Evolutionary conservation across 2,888 invertebrate genomes (phyloP).

Genomic region (Gasteruption jaculator): DNA sequence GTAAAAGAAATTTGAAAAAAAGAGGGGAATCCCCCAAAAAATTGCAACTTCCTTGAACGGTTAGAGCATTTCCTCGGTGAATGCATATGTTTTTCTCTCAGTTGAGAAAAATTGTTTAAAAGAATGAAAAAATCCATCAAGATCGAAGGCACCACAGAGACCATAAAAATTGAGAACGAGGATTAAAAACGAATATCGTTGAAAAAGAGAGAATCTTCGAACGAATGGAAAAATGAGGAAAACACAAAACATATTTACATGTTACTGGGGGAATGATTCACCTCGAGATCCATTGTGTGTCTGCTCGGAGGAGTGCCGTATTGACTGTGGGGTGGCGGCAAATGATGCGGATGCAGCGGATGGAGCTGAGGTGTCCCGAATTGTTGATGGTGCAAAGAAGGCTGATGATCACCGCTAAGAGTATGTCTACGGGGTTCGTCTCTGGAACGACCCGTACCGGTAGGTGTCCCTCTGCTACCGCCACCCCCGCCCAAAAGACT

Average conservation of each 20-base stretch:
- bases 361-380: conserved; percentile 43
- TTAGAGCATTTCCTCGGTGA: no score
- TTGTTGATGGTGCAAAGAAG: conserved; percentile 59
- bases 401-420: conserved; percentile 67
- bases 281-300: conserved; percentile 72
- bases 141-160: no score
- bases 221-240: conserved; percentile 13
- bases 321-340: conserved; percentile 57
- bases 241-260: conserved; percentile 27
- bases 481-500: conserved; percentile 35
- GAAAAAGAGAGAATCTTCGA: conserved; percentile 12
- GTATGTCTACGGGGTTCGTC: conserved; percentile 83
- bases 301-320: conserved; percentile 51
- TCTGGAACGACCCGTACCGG: conserved; percentile 49
- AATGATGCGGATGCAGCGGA: conserved; percentile 54
- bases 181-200: conserved; percentile 4
- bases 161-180: conserved; percentile 7
- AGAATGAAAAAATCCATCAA: no score
- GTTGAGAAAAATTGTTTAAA: no score
- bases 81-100: no score
- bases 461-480: conserved; percentile 33
- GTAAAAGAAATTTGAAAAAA: no score
- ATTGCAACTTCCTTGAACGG: no score
- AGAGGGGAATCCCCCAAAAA: no score
- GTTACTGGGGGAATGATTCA: conserved; percentile 50